Percentiles rank a stretch among this genome's conserved stretches.
Evolutionary conservation across 2,888 invertebrate genomes (phyloP).

Genomic region (Noctua fimbriata): DNA sequence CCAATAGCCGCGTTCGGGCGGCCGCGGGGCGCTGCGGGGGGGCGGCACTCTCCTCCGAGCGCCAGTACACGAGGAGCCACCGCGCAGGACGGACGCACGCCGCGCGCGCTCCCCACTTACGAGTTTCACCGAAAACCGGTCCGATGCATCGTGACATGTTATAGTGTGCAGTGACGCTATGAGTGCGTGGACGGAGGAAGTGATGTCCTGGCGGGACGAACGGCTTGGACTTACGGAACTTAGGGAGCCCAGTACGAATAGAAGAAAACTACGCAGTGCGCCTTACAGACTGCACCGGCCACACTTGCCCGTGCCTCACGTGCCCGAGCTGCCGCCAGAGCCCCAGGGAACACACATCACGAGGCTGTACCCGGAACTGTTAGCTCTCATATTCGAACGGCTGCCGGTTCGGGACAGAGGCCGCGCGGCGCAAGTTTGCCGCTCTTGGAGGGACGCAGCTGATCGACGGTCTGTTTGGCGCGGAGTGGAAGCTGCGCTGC

Average conservation of each 20-base stretch:
- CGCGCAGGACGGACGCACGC: slow-evolving; percentile 76
- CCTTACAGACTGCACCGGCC: slow-evolving; percentile 93
- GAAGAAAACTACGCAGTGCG: slow-evolving; percentile 90
- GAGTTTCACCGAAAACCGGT: slow-evolving; percentile 86
- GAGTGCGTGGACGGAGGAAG: slow-evolving; percentile 89
- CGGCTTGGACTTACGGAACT: slow-evolving; percentile 86
- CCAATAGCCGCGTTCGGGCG: slow-evolving; percentile 86
- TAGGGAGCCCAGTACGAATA: slow-evolving; percentile 84
- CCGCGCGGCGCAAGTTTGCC: slow-evolving; percentile 96
- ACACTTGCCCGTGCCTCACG: slow-evolving; percentile 88
- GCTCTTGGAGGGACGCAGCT: slow-evolving; percentile 97
- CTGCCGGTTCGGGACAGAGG: slow-evolving; percentile 97
- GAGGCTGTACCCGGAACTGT: slow-evolving; percentile 97
- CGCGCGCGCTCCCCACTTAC: slow-evolving; percentile 69
- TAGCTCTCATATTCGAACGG: slow-evolving; percentile 97
- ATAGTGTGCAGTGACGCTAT: slow-evolving; percentile 85
- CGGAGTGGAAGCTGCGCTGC: slow-evolving; percentile 97
- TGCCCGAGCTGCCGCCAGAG: slow-evolving; percentile 86
- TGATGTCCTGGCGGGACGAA: slow-evolving; percentile 87
- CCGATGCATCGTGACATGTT: slow-evolving; percentile 85
- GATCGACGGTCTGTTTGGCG: slow-evolving; percentile 98
- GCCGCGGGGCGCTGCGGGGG: slow-evolving; percentile 78
- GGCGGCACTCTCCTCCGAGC: slow-evolving; percentile 68
- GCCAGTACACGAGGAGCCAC: slow-evolving; percentile 84
- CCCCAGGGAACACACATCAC: slow-evolving; percentile 94